Evolutionary conservation across 2,888 invertebrate species (phyloP).

Genomic region (Nomada ferruginata): DNA sequence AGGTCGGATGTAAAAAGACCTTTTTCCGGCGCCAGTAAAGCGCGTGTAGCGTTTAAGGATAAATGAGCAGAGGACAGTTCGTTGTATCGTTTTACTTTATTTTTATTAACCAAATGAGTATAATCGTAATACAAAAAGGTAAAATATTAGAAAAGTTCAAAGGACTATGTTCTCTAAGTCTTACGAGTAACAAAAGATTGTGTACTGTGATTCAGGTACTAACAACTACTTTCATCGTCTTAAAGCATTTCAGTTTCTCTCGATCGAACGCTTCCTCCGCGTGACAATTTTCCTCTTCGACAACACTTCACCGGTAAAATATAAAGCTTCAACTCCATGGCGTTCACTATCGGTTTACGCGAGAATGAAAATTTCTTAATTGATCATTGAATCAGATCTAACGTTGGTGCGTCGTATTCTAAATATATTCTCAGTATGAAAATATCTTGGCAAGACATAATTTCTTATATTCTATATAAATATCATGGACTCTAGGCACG

Average conservation of each 20-base stretch:
- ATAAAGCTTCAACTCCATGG: constrained; percentile 1
- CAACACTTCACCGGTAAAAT: constrained; percentile 41
- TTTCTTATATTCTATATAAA: constrained; percentile 51
- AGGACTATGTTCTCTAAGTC: constrained; percentile 58
- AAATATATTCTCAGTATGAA: constrained; percentile 49
- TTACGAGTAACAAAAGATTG: constrained; percentile 62
- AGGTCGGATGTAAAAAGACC: background rate
- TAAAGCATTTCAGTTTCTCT: constrained; percentile 67
- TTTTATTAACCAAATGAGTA: constrained; percentile 56
- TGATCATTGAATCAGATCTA: constrained; percentile 23
- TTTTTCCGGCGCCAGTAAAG: constrained; percentile 13
- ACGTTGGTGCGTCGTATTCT: constrained; percentile 27
- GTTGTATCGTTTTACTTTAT: constrained; percentile 43
- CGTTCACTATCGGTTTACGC: constrained; percentile 7
- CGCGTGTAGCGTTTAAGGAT: background rate
- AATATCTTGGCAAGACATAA: constrained; percentile 67
- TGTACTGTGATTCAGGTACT: constrained; percentile 78
- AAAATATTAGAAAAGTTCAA: constrained; percentile 57
- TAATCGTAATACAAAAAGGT: constrained; percentile 63
- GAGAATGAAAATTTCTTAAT: constrained; percentile 20
- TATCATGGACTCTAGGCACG: constrained; percentile 44
- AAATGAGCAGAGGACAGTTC: background rate
- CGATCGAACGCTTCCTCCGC: background rate
- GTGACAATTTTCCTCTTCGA: background rate
- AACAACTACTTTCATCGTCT: constrained; percentile 66